Base-by-base conservation (phyloP, 37 sponge, comb jelly and placozoan species). In the Aplysina aerophoba region DNA sequence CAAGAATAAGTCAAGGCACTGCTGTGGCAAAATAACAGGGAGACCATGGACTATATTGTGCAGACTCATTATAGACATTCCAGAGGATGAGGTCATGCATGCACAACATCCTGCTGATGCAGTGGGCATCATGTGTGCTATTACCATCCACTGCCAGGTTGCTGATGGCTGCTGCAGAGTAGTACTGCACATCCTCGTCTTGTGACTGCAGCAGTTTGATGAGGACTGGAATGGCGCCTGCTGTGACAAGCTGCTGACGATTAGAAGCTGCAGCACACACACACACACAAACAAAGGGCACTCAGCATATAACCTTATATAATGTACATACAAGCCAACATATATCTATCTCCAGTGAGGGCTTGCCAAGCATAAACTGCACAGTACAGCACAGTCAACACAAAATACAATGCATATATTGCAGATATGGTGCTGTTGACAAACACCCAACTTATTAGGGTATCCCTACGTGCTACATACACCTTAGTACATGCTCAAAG, bases 91-190 rank as follows among this genome's bases (percentile, higher is more conserved):
- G n/a, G n/a, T n/a, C n/a, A n/a, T n/a, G n/a, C n/a, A n/a, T n/a
- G n/a, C n/a, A n/a, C n/a, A n/a, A n/a, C n/a, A n/a, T n/a, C n/a
- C n/a, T n/a, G n/a, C n/a, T n/a, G n/a, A n/a, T n/a, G n/a, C n/a
- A n/a, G n/a, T 44, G 50, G 3, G 50, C 3, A 44, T 44, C 6
- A 11, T 44, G 8, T 44, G 50, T 33, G 27, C n/a, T 55, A 66
- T 34, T 59, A 92, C 92, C 92, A 59, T 91, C 81, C 4, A 96
- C 96, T 38, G 94, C 96, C 17, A 96, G 25, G 82, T 96, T 96
- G 84, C 96, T 96, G 63, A 96, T 72, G 11, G 96, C 92, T 56
- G 96, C 96, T 69, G 94, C 89, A 80, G 86, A 82, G 83, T 96
- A 96, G 66, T 89, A 96, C 90, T 93, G 96, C 5, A 96, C 88